A percentile compares a stretch with the other conserved stretches of the same genome.
Conservation (phyloP, 1,140 invertebrate species). For the Dendrolimus punctatus region DNA sequence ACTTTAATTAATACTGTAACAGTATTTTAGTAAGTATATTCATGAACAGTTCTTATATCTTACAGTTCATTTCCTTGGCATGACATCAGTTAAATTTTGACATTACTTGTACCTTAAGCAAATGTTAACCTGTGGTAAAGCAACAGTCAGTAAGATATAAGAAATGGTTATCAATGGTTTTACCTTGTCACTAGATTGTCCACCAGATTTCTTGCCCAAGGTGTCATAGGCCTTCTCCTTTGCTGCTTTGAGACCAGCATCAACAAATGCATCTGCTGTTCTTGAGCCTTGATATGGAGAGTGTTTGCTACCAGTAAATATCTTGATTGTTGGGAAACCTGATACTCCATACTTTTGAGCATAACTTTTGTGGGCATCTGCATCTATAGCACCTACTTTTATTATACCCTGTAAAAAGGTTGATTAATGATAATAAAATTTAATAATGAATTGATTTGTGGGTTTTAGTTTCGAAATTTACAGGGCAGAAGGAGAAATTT, state of each 20-base stretch:
- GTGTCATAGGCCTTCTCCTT: constrained; percentile 79
- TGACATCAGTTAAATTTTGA: too few species aligned
- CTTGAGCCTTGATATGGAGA: constrained; percentile 91
- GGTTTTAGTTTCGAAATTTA: too few species aligned
- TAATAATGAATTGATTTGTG: too few species aligned
- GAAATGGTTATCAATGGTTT: constrained; percentile 20
- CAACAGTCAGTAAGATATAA: constrained; percentile 8
- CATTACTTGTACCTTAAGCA: too few species aligned
- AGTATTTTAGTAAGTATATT: too few species aligned
- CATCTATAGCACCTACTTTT: constrained; percentile 95
- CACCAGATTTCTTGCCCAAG: constrained; percentile 75
- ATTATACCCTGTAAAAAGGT: constrained; percentile 82
- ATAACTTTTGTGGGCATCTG: constrained; percentile 89
- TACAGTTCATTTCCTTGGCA: too few species aligned
- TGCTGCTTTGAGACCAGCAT: constrained; percentile 83
- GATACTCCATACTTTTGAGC: constrained; percentile 86
- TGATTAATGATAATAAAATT: background rate
- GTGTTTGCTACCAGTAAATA: constrained; percentile 91
- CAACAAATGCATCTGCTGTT: constrained; percentile 89
- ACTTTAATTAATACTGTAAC: too few species aligned
- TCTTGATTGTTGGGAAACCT: constrained; percentile 98
- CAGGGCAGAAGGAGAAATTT: too few species aligned
- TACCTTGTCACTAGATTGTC: constrained; percentile 54
- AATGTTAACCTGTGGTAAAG: too few species aligned
- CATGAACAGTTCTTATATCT: too few species aligned